A percentile compares a stretch with the other conserved stretches of the same genome.
Conservation (phyloP, 2,888 invertebrate genomes). For the Folsomia manolachei region DNA sequence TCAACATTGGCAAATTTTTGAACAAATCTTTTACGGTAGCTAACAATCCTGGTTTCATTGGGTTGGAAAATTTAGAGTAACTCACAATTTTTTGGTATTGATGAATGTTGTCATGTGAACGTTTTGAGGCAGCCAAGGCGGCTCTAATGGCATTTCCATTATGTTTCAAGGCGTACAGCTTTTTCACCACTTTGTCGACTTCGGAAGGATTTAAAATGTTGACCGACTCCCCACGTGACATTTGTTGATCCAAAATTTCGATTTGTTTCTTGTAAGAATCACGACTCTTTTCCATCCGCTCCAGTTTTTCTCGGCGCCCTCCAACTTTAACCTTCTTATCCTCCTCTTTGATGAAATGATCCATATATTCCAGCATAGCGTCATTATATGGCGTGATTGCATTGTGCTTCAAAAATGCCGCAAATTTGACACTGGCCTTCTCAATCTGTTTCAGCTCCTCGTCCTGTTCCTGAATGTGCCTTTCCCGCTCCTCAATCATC, state of each 20-base stretch:
- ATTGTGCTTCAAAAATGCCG: constrained; percentile 28
- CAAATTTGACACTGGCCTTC: constrained; percentile 20
- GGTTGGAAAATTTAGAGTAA: no score
- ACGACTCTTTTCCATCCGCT: constrained; percentile 1
- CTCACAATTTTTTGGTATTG: not conserved
- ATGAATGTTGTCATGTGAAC: not conserved
- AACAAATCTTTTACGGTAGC: no score
- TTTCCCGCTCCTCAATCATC: not conserved
- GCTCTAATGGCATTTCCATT: not conserved
- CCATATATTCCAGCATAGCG: constrained; percentile 28
- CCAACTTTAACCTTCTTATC: constrained; percentile 11
- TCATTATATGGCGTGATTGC: constrained; percentile 39
- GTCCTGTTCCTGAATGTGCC: constrained; percentile 11
- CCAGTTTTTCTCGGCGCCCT: not conserved
- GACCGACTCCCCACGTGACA: not conserved
- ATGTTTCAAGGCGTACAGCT: not conserved
- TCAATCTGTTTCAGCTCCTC: constrained; percentile 25
- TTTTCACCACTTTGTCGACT: not conserved
- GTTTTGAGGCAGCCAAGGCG: not conserved
- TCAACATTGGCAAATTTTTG: no score
- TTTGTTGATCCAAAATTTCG: not conserved
- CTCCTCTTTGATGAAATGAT: constrained; percentile 28
- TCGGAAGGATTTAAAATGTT: not conserved
- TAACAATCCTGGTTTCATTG: no score
- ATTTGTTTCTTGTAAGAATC: not conserved